These are phyloP conservation scores for Scomber japonicus DNA, from an alignment of 2,113 vertebrate species.

Conservation along the genomic window DNA sequence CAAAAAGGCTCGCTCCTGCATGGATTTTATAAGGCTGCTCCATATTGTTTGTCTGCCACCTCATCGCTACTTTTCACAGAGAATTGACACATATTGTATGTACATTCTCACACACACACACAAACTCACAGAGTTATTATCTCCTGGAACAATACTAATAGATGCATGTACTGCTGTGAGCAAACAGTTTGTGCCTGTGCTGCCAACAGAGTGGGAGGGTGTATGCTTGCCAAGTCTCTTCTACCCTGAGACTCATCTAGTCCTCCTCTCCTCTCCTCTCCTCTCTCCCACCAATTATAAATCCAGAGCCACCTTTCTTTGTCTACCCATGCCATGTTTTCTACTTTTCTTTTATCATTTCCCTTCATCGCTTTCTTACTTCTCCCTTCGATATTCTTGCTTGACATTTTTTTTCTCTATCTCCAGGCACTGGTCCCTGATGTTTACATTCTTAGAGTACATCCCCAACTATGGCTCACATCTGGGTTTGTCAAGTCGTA, in stretches of 20 bases:
- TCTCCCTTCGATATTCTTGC: background rate
- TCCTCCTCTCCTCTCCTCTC: background rate
- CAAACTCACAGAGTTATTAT: slow-evolving; percentile 67
- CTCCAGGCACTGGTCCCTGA: slow-evolving; percentile 28
- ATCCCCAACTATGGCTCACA: background rate
- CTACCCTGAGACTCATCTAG: slow-evolving; percentile 49
- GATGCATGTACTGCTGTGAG: slow-evolving; percentile 83
- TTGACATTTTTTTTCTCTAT: background rate
- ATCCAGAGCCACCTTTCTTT: slow-evolving; percentile 21
- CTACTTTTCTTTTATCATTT: slow-evolving; percentile 13
- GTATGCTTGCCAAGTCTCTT: slow-evolving; percentile 77
- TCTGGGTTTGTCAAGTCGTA: slow-evolving; percentile 34
- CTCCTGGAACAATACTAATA: slow-evolving; percentile 84
- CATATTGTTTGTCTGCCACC: slow-evolving; percentile 67
- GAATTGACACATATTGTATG: slow-evolving; percentile 31
- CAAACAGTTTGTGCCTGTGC: slow-evolving; percentile 76
- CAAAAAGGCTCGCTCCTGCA: background rate
- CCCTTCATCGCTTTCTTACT: background rate
- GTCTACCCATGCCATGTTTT: background rate
- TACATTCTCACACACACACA: slow-evolving; percentile 32
- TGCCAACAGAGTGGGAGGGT: slow-evolving; percentile 79
- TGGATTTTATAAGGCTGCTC: slow-evolving; percentile 13
- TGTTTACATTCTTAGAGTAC: slow-evolving; percentile 30
- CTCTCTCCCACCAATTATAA: background rate
- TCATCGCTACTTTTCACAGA: slow-evolving; percentile 41